Conservation (phyloP, 2,797 vertebrate species). For the Simalia tracyae region DNA sequence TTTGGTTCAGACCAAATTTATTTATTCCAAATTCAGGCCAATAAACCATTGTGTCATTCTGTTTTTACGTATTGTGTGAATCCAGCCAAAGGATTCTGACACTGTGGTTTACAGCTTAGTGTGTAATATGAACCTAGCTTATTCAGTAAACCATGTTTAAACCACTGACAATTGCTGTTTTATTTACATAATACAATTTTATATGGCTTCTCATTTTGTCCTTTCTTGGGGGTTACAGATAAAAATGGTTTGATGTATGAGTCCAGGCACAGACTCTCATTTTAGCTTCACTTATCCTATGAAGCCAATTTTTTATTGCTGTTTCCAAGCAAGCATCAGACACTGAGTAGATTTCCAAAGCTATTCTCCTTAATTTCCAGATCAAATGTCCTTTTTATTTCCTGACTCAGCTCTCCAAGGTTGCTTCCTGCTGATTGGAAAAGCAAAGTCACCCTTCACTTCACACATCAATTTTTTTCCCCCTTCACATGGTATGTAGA, state of each 20-base stretch:
- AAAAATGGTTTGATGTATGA: background rate
- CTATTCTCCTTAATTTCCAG: background rate
- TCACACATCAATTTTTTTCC: background rate
- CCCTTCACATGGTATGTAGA: background rate
- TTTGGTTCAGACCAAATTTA: background rate
- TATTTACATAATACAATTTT: background rate
- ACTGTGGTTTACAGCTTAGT: background rate
- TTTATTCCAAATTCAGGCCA: background rate
- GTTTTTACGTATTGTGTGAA: background rate
- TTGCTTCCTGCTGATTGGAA: background rate
- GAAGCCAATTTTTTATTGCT: background rate
- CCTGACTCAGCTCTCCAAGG: background rate
- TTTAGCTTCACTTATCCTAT: background rate
- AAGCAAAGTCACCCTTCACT: background rate
- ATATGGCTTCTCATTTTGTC: background rate
- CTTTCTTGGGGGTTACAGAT: background rate
- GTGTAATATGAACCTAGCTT: background rate
- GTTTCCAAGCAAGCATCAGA: background rate
- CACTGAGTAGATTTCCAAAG: background rate
- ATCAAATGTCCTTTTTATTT: background rate
- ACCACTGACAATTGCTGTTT: background rate
- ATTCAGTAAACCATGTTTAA: background rate
- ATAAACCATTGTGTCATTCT: background rate
- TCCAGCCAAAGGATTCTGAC: background rate
- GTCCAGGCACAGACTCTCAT: background rate